These are phyloP conservation scores for Platalea minor DNA, from an alignment of 2,797 vertebrate genomes.

Conservation along the genomic window DNA sequence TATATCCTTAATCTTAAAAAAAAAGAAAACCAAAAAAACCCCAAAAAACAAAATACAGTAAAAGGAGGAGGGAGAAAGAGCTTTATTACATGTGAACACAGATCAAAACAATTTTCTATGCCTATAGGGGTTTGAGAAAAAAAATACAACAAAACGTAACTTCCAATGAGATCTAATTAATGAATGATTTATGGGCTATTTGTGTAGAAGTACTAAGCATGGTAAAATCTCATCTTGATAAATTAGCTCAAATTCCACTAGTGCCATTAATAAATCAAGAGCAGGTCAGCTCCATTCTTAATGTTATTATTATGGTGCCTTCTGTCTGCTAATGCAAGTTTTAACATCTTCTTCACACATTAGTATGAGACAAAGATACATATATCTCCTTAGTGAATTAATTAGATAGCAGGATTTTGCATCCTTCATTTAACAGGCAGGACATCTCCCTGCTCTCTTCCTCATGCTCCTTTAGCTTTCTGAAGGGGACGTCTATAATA, in stretches of 20 bases:
- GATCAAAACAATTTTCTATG: slow-evolving; percentile 11
- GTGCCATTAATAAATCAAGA: slow-evolving; percentile 10
- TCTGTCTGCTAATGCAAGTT: slow-evolving; percentile 29
- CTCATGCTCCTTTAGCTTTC: not conserved
- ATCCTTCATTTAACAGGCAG: not conserved
- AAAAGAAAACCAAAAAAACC: too few relatives aligned
- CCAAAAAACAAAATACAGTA: not conserved
- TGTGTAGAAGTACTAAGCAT: not conserved
- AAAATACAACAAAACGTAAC: not conserved
- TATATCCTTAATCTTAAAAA: not conserved
- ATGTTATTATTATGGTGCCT: not conserved
- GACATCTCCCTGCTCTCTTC: not conserved
- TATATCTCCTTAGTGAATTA: not conserved
- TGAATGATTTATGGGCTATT: slow-evolving; percentile 34
- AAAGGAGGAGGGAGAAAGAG: not conserved
- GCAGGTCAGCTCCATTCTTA: not conserved
- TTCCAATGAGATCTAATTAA: not conserved
- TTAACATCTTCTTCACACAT: not conserved
- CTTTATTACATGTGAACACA: not conserved
- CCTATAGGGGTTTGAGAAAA: not conserved
- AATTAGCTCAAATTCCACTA: slow-evolving; percentile 36
- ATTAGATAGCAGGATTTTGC: not conserved
- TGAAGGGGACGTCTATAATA: not conserved
- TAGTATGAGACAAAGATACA: not conserved
- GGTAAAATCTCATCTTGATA: slow-evolving; percentile 27